Evolutionary conservation across 2,797 vertebrate species (phyloP).

Genomic region (Phylloscopus collybita): DNA sequence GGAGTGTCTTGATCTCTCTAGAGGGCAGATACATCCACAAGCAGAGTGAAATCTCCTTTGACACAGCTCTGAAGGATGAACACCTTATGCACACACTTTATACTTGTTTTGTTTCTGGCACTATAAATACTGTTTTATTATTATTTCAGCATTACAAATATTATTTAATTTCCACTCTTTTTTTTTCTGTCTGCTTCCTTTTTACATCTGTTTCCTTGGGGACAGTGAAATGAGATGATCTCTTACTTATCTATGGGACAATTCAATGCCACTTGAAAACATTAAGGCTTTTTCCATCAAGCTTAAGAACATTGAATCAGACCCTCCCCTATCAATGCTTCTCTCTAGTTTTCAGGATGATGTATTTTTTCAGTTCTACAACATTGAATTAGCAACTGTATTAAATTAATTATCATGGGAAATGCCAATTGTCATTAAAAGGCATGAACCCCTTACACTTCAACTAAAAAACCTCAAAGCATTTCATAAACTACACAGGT

Average conservation of each 20-base stretch:
- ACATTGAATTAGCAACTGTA: neutral
- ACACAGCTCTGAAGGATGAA: neutral
- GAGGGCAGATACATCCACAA: neutral
- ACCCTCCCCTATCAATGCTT: neutral
- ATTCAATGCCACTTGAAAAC: neutral
- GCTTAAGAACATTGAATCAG: neutral
- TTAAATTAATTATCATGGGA: neutral
- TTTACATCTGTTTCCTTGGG: neutral
- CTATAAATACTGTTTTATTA: neutral
- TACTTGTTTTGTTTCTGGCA: neutral
- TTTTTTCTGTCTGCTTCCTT: neutral
- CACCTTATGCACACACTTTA: rapidly evolving
- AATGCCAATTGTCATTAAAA: neutral
- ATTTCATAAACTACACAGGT: neutral
- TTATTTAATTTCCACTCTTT: neutral
- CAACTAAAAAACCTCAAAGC: neutral
- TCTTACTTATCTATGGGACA: neutral
- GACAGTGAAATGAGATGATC: neutral
- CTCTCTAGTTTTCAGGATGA: neutral
- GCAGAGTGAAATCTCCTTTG: neutral
- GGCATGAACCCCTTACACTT: neutral
- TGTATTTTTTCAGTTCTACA: neutral
- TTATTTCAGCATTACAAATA: neutral
- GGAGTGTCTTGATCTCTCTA: neutral
- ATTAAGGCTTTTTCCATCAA: neutral